These are phyloP conservation scores for Harpegnathos saltator DNA, from an alignment of 1,140 invertebrate genomes.

Conservation along the genomic window DNA sequence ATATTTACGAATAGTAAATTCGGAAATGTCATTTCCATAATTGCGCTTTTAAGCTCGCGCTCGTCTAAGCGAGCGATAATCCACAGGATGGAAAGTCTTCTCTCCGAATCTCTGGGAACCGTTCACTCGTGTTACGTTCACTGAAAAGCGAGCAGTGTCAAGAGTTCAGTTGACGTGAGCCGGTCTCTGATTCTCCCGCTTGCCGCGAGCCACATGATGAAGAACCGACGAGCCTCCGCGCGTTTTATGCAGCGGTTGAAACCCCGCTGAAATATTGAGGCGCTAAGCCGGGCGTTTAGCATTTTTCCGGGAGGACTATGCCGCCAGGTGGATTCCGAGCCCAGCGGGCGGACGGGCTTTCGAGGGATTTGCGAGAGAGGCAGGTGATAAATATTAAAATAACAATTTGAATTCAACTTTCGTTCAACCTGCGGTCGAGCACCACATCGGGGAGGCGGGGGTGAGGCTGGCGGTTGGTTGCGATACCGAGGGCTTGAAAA, in stretches of 20 bases:
- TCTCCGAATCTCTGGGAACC: neutral
- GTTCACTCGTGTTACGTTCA: neutral
- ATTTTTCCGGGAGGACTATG: constrained; percentile 68
- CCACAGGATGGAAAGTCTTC: neutral
- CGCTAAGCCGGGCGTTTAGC: constrained; percentile 68
- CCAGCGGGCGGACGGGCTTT: constrained; percentile 21
- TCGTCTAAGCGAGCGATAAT: neutral
- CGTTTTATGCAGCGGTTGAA: constrained; percentile 37
- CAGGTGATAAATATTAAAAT: constrained; percentile 79
- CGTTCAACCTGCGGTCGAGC: constrained; percentile 64
- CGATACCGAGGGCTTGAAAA: constrained; percentile 19
- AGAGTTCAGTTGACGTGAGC: neutral
- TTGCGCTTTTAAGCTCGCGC: too few species aligned
- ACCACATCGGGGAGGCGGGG: neutral
- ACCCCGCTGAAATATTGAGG: constrained; percentile 66
- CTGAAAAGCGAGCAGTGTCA: neutral
- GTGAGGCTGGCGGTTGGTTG: neutral
- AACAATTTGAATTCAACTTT: constrained; percentile 79
- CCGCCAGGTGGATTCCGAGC: constrained; percentile 35
- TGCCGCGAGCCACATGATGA: neutral
- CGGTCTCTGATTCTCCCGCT: neutral
- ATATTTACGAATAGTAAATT: too few species aligned
- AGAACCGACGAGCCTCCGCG: constrained; percentile 17
- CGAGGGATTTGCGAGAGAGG: constrained; percentile 71
- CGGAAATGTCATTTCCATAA: too few species aligned